A percentile compares a stretch with the other conserved stretches of the same genome.
phyloP scores from a whole-genome alignment of 2,888 invertebrate genomes.

The Cosmia pyralina region DNA sequence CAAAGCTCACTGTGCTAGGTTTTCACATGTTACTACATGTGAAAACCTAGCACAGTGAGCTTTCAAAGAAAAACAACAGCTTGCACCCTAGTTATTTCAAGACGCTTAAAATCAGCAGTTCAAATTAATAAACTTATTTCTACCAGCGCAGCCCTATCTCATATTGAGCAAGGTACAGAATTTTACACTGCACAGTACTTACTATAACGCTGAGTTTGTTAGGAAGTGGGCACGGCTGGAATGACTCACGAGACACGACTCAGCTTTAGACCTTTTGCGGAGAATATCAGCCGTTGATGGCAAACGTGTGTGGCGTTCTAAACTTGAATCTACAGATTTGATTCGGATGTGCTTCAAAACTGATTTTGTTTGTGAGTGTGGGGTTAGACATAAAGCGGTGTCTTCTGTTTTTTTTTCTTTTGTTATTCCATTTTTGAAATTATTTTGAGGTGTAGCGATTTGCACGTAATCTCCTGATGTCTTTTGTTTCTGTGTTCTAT shows the following conservation, averaged over 20 bases:
- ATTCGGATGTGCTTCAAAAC: slow-evolving; percentile 47
- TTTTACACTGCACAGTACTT: slow-evolving; percentile 58
- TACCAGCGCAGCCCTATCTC: slow-evolving; percentile 64
- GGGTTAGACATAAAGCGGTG: slow-evolving; percentile 8
- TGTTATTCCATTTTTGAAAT: slow-evolving; percentile 8
- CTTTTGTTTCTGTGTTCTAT: background rate
- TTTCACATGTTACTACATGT: too few relatives aligned
- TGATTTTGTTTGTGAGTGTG: slow-evolving; percentile 25
- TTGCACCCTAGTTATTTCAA: background rate
- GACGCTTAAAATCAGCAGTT: background rate
- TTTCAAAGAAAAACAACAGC: background rate
- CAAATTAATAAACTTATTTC: background rate
- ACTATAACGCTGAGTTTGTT: slow-evolving; percentile 61
- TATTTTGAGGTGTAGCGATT: background rate
- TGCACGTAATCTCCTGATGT: background rate
- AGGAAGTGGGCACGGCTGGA: slow-evolving; percentile 49
- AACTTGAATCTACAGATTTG: slow-evolving; percentile 47
- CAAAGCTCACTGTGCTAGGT: too few relatives aligned
- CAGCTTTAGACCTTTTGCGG: slow-evolving; percentile 60
- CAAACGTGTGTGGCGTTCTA: slow-evolving; percentile 57
- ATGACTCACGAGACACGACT: slow-evolving; percentile 62
- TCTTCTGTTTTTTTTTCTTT: background rate
- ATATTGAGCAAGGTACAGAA: slow-evolving; percentile 41
- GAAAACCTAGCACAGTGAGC: background rate
- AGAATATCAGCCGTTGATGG: slow-evolving; percentile 45